Percentiles rank a stretch among this genome's conserved stretches.
These are phyloP conservation scores for Abrostola triplasia DNA, from an alignment of 2,888 invertebrate genomes.

Conservation along the genomic window DNA sequence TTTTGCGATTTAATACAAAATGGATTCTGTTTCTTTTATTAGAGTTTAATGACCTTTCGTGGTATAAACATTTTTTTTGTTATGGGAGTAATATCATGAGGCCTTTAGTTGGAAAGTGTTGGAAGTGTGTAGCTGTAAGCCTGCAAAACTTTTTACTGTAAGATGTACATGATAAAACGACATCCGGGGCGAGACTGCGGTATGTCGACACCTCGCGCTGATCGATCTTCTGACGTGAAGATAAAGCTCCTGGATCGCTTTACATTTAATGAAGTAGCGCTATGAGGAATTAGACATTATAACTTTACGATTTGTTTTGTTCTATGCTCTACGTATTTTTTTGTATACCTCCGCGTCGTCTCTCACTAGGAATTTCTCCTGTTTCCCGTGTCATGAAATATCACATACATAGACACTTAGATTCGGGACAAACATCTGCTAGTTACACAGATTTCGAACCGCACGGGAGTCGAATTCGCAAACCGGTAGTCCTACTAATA, in stretches of 20 bases:
- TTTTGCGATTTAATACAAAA: conserved; percentile 60
- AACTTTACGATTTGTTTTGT: conserved; percentile 10
- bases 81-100: background rate
- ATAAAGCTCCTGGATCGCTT: conserved; percentile 5
- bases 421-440: too few relatives aligned
- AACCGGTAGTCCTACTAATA: too few relatives aligned
- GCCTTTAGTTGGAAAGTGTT: background rate
- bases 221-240: conserved; percentile 21
- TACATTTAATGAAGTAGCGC: background rate
- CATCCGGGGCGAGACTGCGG: conserved; percentile 8
- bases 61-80: too few relatives aligned
- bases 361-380: too few relatives aligned
- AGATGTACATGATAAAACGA: conserved; percentile 12
- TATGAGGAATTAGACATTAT: conserved; percentile 21
- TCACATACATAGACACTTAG: too few relatives aligned
- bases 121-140: background rate
- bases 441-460: too few relatives aligned
- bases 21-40: conserved; percentile 39
- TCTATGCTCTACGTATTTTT: too few relatives aligned
- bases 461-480: too few relatives aligned
- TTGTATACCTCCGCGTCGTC: too few relatives aligned
- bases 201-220: conserved; percentile 14
- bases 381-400: too few relatives aligned
- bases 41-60: conserved; percentile 6
- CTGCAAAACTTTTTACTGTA: background rate